Evolutionary conservation across 1,140 invertebrate species (phyloP).

Genomic region (Ditylenchus dipsaci): DNA sequence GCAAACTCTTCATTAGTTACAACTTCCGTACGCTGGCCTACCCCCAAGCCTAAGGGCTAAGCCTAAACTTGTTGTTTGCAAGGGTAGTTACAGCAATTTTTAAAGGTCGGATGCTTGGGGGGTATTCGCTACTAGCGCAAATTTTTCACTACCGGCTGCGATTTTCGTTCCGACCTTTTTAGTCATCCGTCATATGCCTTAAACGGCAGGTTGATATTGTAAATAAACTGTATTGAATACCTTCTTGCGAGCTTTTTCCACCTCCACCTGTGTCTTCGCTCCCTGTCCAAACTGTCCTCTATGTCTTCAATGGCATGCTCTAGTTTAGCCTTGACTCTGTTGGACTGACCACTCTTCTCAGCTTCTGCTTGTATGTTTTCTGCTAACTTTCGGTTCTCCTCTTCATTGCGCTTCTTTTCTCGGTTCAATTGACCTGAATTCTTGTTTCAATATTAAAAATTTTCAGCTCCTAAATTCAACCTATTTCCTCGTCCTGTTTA

Average conservation of each 20-base stretch:
- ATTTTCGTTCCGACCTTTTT: no score
- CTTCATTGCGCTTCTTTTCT: constrained; percentile 38
- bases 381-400: constrained; percentile 42
- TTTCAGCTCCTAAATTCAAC: constrained; percentile 10
- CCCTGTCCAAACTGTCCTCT: constrained; percentile 42
- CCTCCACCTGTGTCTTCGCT: constrained; percentile 41
- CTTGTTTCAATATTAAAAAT: constrained; percentile 38
- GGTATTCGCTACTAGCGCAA: no score
- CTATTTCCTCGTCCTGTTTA: constrained; percentile 40
- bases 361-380: constrained; percentile 34
- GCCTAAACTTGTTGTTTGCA: no score
- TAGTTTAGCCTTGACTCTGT: constrained; percentile 35
- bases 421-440: constrained; percentile 32
- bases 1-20: no score
- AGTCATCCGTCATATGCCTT: no score
- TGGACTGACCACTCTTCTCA: constrained; percentile 37
- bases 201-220: no score
- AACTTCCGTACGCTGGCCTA: no score
- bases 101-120: no score
- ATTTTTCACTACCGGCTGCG: no score
- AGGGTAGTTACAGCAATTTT: no score
- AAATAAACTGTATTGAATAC: no score
- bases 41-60: no score
- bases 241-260: constrained; percentile 42
- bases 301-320: constrained; percentile 44